Evolutionary conservation across 2,888 invertebrate species (phyloP), one percentile per base, ranked within the genome.

Genomic region (Scaptomyza reducta): DNA sequence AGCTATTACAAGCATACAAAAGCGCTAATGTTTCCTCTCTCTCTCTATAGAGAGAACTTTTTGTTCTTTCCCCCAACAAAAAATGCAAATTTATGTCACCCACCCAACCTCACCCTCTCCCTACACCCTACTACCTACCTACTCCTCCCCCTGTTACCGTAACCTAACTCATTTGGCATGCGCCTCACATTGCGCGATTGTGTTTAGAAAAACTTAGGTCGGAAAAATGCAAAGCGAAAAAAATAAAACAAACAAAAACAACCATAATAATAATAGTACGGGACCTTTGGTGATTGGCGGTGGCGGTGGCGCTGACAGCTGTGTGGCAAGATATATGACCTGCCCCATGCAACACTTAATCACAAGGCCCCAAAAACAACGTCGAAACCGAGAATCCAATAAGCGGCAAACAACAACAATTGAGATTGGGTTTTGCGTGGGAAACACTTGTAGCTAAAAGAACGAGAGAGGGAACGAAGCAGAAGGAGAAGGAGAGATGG

Each of bases 61-160:
- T 47, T n/a, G 13, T 18, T 13, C 40, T 74, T 65, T 40, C 65
- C 56, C 53, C 73, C 58, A 51, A 56, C 59, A 56, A 61, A 79
- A 82, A 84, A 84, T 84, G 84, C 79, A 85, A 84, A 84, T 84
- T 87, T 75, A 79, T 84, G 83, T 77, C 74, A 77, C 54, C 63
- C 74, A 57, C 51, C 55, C 67, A 57, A 77, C 59, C 65, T 71
- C 22, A 31, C 18, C 9, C 16, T 42, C 54, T 29, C 22, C 13
- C 41, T 14, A n/a, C 11, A 2, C 22, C 2, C 22, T 22, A 22
- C 18, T 27, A 7, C 6, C 35, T 7, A 5, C n/a, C n/a, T n/a
- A n/a, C n/a, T n/a, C n/a, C 22, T 14, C 4, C 5, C 3, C 3
- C 11, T 1, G 1, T 9, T 3, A 1, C 6, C 27, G 5, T 5